Conservation (phyloP, 1,140 invertebrate species). For the Drosophila willistoni region DNA sequence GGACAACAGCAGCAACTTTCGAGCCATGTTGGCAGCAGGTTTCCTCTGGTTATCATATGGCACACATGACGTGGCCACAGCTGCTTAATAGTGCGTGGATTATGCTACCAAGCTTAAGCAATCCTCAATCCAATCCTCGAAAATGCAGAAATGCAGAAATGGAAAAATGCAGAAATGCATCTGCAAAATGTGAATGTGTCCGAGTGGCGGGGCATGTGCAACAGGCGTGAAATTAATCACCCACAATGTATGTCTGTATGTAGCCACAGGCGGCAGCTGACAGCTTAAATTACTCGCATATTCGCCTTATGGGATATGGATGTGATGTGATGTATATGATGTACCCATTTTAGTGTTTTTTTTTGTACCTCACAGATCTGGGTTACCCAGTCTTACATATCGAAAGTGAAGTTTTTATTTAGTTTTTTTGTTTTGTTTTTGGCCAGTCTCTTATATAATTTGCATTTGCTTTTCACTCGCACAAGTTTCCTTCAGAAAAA, state of each 20-base stretch:
- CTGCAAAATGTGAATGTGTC: slow-evolving; percentile 60
- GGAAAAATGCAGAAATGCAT: slow-evolving; percentile 60
- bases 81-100: slow-evolving; percentile 76
- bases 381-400: slow-evolving; percentile 64
- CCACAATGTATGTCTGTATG: no score
- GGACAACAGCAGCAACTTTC: slow-evolving; percentile 41
- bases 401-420: slow-evolving; percentile 65
- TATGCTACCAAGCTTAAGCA: slow-evolving; percentile 57
- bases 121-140: slow-evolving; percentile 46
- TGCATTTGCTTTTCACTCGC: slow-evolving; percentile 40
- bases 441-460: slow-evolving; percentile 65
- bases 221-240: slow-evolving; percentile 73
- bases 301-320: background rate
- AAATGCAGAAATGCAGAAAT: slow-evolving; percentile 30
- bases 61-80: slow-evolving; percentile 43
- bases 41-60: slow-evolving; percentile 49
- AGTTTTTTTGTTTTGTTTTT: slow-evolving; percentile 15
- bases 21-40: slow-evolving; percentile 36
- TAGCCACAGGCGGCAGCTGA: slow-evolving; percentile 33
- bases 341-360: slow-evolving; percentile 56
- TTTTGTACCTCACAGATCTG: slow-evolving; percentile 52
- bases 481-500: slow-evolving; percentile 42
- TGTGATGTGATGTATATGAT: slow-evolving; percentile 46
- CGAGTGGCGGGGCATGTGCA: slow-evolving; percentile 42
- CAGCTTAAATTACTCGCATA: slow-evolving; percentile 70